These are phyloP conservation scores for Nomada fabriciana DNA, from an alignment of 2,888 invertebrate species.

Conservation along the genomic window DNA sequence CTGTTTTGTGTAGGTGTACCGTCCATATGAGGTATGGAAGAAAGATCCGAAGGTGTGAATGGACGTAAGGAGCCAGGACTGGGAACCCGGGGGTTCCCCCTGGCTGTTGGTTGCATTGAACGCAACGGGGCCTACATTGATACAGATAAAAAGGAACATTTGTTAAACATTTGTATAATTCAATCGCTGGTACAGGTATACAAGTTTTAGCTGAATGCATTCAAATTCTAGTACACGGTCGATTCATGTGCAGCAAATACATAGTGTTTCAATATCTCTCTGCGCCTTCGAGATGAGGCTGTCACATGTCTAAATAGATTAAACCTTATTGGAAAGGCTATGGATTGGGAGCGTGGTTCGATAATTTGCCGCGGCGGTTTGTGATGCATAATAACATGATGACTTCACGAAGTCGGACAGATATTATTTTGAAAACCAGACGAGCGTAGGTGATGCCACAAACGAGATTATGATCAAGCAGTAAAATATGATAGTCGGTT, in stretches of 20 bases:
- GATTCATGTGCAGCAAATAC: not conserved
- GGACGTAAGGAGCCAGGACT: conserved; percentile 76
- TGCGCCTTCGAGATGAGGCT: not conserved
- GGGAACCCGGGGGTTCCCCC: conserved; percentile 78
- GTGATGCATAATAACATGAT: not conserved
- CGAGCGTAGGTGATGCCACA: not conserved
- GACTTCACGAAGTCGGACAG: not conserved
- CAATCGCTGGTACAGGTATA: not conserved
- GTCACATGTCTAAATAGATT: not conserved
- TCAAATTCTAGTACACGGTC: not conserved
- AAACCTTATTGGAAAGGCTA: not conserved
- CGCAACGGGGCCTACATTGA: conserved; percentile 80
- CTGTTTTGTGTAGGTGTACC: conserved; percentile 76
- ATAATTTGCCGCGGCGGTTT: not conserved
- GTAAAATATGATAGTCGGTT: conserved; percentile 11
- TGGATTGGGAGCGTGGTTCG: not conserved
- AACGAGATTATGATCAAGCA: not conserved
- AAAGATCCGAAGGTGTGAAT: conserved; percentile 82
- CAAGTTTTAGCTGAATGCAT: too few relatives aligned
- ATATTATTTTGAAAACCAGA: not conserved
- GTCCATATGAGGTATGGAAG: conserved; percentile 83
- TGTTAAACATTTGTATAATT: not conserved
- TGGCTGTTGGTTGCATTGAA: conserved; percentile 82
- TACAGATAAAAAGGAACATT: not conserved
- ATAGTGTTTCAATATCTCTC: not conserved